Percentiles rank a stretch among this genome's conserved stretches.
Conservation (phyloP, 2,888 invertebrate species). For the Acleris literana region DNA sequence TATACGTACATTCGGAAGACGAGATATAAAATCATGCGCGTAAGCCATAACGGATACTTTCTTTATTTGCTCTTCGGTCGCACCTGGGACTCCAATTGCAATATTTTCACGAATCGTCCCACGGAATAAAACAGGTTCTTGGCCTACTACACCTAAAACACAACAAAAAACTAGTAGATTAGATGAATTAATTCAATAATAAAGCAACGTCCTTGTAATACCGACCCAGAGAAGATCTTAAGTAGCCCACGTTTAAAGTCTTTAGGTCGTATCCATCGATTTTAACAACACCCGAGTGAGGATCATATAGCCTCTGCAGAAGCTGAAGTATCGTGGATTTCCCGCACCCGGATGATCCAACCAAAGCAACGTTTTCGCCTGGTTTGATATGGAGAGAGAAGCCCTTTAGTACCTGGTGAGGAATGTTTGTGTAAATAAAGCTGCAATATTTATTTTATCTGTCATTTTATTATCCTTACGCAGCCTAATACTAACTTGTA, state of each 20-base stretch:
- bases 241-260: conserved; percentile 88
- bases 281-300: conserved; percentile 80
- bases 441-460: neutral
- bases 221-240: conserved; percentile 88
- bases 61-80: conserved; percentile 83
- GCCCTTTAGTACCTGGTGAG: conserved; percentile 85
- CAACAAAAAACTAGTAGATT: neutral
- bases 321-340: conserved; percentile 92
- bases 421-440: neutral
- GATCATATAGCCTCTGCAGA: conserved; percentile 89
- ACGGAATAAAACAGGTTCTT: conserved; percentile 90
- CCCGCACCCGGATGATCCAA: conserved; percentile 91
- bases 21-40: conserved; percentile 86
- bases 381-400: conserved; percentile 85
- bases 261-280: conserved; percentile 87
- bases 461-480: neutral
- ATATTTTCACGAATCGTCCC: conserved; percentile 85
- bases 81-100: conserved; percentile 85
- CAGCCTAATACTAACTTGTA: conserved; percentile 73
- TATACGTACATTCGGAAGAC: conserved; percentile 81
- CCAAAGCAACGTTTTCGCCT: conserved; percentile 89
- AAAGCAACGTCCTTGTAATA: neutral
- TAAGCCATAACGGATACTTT: conserved; percentile 85
- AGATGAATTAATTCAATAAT: neutral
- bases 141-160: conserved; percentile 85